Base-by-base conservation (phyloP, 1,140 invertebrate species). In the Lysiphlebus fabarum region DNA sequence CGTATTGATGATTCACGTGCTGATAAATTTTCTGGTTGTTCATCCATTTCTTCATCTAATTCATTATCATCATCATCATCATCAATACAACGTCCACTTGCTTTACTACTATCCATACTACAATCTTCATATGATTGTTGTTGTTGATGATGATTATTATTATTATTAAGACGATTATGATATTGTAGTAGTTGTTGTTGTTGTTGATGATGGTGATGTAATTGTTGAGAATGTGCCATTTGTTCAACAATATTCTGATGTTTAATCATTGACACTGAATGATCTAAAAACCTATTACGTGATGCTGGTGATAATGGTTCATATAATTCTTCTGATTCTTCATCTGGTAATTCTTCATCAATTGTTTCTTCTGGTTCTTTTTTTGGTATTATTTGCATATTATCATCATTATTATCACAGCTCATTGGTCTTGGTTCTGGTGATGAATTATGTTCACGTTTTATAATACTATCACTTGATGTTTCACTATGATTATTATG, bases 1-100 rank as follows among this genome's bases (percentile, higher is more conserved):
- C 43, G 36, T 5, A 12, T 49, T 33, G 36, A 42, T n/a, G 82
- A 83, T 69, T 83, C 85, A 80, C 88, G 86, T 76, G 85, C 86
- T 63, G 88, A 90, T 58, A 91, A 79, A 74, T 91, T 91, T 72
- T 91, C 89, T 57, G 90, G 90, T 75, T 90, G 88, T 61, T 91
- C 89, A 65, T 89, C 87, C 59, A 82, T 74, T 54, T 83, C 82
- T 56, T 84, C 82, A 67, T 87, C 84, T 34, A 79, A 82, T 67
- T 88, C 85, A 54, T 71, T 72, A 17, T 80, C 79, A 54, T 71
- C 72, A 14, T 80, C 79, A 7, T 67, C 76, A 26, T 76, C 71
- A 62, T 76, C 84, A 74, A 84, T 86, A 62, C 84, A 73, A 66
- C 82, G 79, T 48, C 82, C 84, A 62, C 85, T 83, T 61, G 82